phyloP scores from a whole-genome alignment of 2,888 invertebrate species.

The Gnatocerus cornutus region DNA sequence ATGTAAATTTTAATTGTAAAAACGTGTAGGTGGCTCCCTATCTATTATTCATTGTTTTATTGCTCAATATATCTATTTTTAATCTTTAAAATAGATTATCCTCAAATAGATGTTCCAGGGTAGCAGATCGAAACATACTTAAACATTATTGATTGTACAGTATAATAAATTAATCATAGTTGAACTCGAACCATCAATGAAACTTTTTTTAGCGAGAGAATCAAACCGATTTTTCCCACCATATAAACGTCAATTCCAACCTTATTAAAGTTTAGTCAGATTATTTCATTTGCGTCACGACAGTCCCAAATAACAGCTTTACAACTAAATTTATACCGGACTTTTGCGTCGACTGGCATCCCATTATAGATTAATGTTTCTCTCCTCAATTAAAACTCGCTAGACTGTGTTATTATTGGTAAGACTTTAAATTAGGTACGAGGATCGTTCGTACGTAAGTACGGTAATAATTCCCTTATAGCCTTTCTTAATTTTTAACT shows the following conservation, averaged over 20 bases:
- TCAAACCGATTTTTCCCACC: slow-evolving; percentile 15
- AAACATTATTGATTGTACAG: neutral
- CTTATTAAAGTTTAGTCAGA: slow-evolving; percentile 3
- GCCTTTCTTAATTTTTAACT: too few species aligned
- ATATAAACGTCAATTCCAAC: neutral
- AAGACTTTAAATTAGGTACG: neutral
- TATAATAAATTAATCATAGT: slow-evolving; percentile 11
- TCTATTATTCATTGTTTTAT: slow-evolving; percentile 13
- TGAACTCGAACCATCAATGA: slow-evolving; percentile 10
- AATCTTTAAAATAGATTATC: slow-evolving; percentile 8
- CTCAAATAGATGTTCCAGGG: slow-evolving; percentile 4
- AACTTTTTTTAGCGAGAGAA: slow-evolving; percentile 1
- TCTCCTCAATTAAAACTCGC: slow-evolving; percentile 6
- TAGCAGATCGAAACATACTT: slow-evolving; percentile 7
- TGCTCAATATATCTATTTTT: slow-evolving; percentile 15
- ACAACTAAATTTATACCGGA: slow-evolving; percentile 1
- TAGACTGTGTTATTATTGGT: neutral
- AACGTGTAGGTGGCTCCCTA: slow-evolving; percentile 18
- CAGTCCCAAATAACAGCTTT: neutral
- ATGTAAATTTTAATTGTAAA: slow-evolving; percentile 25
- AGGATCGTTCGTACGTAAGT: neutral
- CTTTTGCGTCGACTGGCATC: neutral
- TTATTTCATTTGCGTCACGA: slow-evolving; percentile 11
- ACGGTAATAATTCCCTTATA: neutral
- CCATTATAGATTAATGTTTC: neutral